phyloP scores from a whole-genome alignment of 2,113 vertebrate genomes.

The Pseudorhombus dupliciocellatus region DNA sequence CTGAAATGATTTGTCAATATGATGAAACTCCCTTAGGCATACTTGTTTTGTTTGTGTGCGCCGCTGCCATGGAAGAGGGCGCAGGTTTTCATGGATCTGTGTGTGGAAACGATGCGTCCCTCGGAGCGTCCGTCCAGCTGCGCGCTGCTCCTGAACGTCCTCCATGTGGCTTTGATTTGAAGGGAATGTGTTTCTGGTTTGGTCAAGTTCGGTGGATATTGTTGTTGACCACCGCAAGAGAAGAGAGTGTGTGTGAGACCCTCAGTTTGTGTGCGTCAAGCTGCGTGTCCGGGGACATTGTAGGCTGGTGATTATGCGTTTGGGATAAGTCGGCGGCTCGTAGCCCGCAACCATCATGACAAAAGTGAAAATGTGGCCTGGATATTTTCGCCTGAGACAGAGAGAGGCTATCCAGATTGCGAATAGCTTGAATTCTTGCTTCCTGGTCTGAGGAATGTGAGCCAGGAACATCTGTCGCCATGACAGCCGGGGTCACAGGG shows the following conservation, averaged over 20 bases:
- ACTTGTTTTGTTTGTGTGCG: background rate
- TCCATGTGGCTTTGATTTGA: conserved; percentile 75
- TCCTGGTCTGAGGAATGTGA: conserved; percentile 74
- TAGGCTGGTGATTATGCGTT: conserved; percentile 57
- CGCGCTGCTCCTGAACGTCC: conserved; percentile 31
- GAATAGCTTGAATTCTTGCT: conserved; percentile 78
- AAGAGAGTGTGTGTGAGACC: background rate
- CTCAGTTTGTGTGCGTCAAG: background rate
- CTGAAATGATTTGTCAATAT: background rate
- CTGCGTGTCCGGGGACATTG: conserved; percentile 25
- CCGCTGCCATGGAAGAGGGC: background rate
- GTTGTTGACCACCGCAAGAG: conserved; percentile 9
- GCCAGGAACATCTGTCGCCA: conserved; percentile 78
- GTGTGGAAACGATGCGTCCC: conserved; percentile 22
- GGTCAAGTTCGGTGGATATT: conserved; percentile 60
- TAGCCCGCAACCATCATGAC: conserved; percentile 48
- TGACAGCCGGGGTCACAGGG: conserved; percentile 74
- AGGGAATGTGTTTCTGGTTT: conserved; percentile 64
- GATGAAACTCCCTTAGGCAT: background rate
- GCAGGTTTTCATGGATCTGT: conserved; percentile 5
- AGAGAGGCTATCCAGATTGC: conserved; percentile 51
- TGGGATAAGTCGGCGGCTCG: conserved; percentile 49
- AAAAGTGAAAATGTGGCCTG: conserved; percentile 58
- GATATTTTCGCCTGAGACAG: conserved; percentile 58
- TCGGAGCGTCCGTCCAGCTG: conserved; percentile 39